These are phyloP conservation scores for Zaprionus vittiger DNA, from an alignment of 1,140 invertebrate species.

Conservation along the genomic window DNA sequence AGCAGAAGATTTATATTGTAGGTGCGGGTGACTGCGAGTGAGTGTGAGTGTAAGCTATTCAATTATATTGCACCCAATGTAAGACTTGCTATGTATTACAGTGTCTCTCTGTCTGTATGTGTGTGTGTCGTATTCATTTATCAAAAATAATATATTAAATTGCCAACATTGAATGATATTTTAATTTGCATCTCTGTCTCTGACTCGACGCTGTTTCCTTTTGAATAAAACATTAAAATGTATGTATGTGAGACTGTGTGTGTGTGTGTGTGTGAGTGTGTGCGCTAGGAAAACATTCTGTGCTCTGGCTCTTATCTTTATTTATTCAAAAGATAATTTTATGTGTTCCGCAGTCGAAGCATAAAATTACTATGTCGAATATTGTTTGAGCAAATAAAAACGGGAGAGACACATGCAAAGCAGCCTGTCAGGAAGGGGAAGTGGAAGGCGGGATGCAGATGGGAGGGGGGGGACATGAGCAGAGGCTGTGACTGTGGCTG, in stretches of 20 bases:
- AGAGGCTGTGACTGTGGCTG: conserved; percentile 18
- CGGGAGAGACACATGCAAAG: conserved; percentile 77
- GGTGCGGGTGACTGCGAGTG: conserved; percentile 18
- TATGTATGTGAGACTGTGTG: conserved; percentile 29
- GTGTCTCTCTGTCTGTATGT: conserved; percentile 14
- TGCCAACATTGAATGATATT: conserved; percentile 83
- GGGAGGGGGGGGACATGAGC: not conserved
- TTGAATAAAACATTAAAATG: conserved; percentile 83
- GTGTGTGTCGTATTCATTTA: conserved; percentile 72
- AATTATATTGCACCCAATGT: conserved; percentile 42
- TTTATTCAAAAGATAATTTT: conserved; percentile 83
- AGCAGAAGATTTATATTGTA: conserved; percentile 52
- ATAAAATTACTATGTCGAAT: conserved; percentile 83
- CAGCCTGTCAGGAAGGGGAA: conserved; percentile 26
- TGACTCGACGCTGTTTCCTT: conserved; percentile 73
- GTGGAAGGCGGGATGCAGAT: not conserved
- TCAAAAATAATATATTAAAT: conserved; percentile 83
- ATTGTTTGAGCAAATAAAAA: conserved; percentile 83
- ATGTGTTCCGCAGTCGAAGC: conserved; percentile 82
- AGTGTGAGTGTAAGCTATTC: conserved; percentile 28
- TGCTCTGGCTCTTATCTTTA: conserved; percentile 76
- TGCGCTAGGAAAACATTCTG: conserved; percentile 49
- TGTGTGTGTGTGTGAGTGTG: conserved; percentile 30
- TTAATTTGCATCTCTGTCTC: conserved; percentile 80
- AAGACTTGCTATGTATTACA: conserved; percentile 38